Base-by-base conservation (phyloP, 2,888 invertebrate species). In the Amiota mariae region DNA sequence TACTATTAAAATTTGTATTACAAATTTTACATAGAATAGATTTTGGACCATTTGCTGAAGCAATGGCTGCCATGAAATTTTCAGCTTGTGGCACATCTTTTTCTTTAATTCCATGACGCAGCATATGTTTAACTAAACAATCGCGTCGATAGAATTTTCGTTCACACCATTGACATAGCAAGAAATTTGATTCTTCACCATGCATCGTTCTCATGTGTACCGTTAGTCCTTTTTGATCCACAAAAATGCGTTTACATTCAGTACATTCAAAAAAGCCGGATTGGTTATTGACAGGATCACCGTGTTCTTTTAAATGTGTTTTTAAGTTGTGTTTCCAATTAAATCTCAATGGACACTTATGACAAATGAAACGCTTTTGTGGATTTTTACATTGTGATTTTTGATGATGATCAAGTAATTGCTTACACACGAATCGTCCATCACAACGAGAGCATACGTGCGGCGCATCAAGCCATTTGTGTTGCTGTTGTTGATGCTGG, bases 401-500 rank as follows among this genome's bases (percentile, higher is more conserved):
- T 89, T 91, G 4, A 90, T 92, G 92, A 1, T 91, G 90, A 0
- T 89, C 85, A 1, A 91, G 90, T 6, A 91, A 88, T 71, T 89
- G 90, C 2, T 90, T 80, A 1, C 90, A 89, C 0, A 91, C 91
- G 80, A 91, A 92, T 15, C 90, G 83, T 89, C 91, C 91, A 8
- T 88, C 84, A 80, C 89, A 93, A 11, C 90, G 88, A 24, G 90
- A 89, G 77, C 93, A 93, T 36, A 91, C 89, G 57, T 91, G 89
- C 0, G 91, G 91, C 0, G 91, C 88, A 71, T 92, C 92, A 0
- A 91, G 90, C 84, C 92, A 87, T n/a, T 72, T 75, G 72, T 90
- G 90, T 4, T 74, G 73, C 24, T 77, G 80, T 4, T 81, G 78
- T 72, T 90, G 88, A 72, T 89, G 89, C 8, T 86, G 85, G 15